A percentile compares a stretch with the other conserved stretches of the same genome.
phyloP scores from a whole-genome alignment of 2,888 invertebrate genomes.

The Entomobrya multifasciata region DNA sequence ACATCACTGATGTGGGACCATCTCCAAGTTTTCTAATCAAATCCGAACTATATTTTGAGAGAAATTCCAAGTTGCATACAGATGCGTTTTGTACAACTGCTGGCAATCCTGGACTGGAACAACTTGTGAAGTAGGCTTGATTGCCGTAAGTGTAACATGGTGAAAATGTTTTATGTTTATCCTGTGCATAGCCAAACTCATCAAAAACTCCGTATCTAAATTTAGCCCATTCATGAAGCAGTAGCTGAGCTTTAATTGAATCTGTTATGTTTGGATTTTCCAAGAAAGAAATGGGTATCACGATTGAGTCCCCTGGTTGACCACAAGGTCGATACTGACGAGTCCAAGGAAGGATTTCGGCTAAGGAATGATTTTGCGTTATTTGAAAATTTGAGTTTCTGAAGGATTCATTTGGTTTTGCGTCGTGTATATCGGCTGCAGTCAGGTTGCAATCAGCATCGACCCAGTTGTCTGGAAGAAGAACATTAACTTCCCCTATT shows the following conservation, averaged over 20 bases:
- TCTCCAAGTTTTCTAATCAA: no score
- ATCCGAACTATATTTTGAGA: background rate
- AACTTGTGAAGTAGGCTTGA: conserved; percentile 59
- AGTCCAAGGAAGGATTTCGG: conserved; percentile 83
- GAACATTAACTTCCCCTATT: conserved; percentile 84
- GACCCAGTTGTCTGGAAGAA: conserved; percentile 84
- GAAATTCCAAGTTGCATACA: background rate
- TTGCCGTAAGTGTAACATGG: conserved; percentile 82
- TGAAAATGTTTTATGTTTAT: conserved; percentile 80
- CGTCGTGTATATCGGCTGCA: background rate
- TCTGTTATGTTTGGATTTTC: background rate
- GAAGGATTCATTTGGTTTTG: background rate
- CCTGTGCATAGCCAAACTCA: conserved; percentile 84
- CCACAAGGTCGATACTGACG: conserved; percentile 85
- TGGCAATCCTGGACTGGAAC: conserved; percentile 40
- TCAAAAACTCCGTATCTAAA: conserved; percentile 87
- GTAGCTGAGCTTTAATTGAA: conserved; percentile 78
- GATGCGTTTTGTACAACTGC: conserved; percentile 19
- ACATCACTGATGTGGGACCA: conserved; percentile 34
- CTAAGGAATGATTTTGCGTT: conserved; percentile 73
- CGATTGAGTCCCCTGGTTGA: conserved; percentile 84
- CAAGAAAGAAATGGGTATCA: no score
- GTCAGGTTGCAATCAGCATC: background rate
- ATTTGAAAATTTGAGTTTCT: conserved; percentile 72
- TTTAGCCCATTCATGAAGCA: conserved; percentile 86